These are phyloP conservation scores for Acestrorhynchus altus DNA, from an alignment of 2,797 vertebrate species.

Conservation along the genomic window DNA sequence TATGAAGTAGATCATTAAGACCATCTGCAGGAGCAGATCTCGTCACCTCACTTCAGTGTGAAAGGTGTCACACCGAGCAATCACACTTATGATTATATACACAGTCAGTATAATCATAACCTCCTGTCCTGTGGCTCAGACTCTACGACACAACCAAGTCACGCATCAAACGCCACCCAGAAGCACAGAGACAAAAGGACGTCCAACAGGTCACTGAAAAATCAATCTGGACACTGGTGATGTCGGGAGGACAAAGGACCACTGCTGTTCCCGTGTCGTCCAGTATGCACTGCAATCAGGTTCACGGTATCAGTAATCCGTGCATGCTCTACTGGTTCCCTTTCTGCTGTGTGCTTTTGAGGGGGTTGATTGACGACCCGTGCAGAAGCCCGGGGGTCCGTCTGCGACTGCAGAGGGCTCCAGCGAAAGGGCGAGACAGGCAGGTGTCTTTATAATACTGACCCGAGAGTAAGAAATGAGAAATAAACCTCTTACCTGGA, in stretches of 20 bases:
- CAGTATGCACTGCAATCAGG: constrained; percentile 19
- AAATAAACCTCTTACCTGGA: too few species aligned
- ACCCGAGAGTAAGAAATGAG: too few species aligned
- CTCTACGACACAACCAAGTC: too few species aligned
- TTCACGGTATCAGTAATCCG: constrained; percentile 1
- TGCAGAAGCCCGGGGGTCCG: not conserved
- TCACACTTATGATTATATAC: too few species aligned
- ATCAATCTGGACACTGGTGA: constrained; percentile 44
- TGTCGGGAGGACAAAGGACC: constrained; percentile 32
- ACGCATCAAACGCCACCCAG: constrained; percentile 20
- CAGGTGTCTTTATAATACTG: too few species aligned
- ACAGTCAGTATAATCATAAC: too few species aligned
- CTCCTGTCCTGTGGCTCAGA: too few species aligned
- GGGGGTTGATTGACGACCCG: not conserved
- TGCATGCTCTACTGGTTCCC: not conserved
- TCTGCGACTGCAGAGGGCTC: not conserved
- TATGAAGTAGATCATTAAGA: too few species aligned
- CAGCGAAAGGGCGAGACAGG: not conserved
- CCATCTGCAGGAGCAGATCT: too few species aligned
- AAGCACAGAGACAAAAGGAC: constrained; percentile 33
- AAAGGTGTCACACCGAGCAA: too few species aligned
- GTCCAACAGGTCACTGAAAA: constrained; percentile 24
- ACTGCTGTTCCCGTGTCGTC: constrained; percentile 20
- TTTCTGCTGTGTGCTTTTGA: constrained; percentile 10
- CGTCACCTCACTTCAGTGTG: too few species aligned